Conservation (phyloP, 2,113 vertebrate genomes). For the Saguinus imperator region DNA sequence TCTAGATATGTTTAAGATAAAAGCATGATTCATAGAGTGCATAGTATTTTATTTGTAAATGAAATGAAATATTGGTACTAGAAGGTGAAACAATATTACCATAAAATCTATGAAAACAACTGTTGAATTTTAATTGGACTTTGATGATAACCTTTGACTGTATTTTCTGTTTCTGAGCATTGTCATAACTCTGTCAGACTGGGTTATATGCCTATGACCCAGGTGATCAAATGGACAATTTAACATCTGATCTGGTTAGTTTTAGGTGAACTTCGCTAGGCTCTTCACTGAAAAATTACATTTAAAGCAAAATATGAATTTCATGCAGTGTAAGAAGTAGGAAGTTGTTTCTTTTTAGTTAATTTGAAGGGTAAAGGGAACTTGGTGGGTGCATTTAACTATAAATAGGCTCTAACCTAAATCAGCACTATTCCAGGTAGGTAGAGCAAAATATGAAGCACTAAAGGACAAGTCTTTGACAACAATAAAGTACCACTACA, state of each 20-base stretch:
- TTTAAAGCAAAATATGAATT: neutral
- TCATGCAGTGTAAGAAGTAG: neutral
- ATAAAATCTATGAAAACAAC: constrained; percentile 34
- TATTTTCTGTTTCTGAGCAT: neutral
- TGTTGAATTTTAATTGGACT: neutral
- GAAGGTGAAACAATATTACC: constrained; percentile 22
- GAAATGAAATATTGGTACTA: constrained; percentile 32
- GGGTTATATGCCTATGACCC: neutral
- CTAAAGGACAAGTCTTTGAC: neutral
- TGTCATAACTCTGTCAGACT: neutral
- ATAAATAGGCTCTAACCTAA: neutral
- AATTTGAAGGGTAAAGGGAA: neutral
- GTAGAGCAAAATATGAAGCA: neutral
- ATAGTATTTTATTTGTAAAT: constrained; percentile 41
- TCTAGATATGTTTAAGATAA: neutral
- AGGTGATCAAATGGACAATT: neutral
- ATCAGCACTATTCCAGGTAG: neutral
- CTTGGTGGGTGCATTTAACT: neutral
- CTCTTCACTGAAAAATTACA: constrained; percentile 9
- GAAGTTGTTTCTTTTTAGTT: neutral
- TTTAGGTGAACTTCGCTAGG: neutral
- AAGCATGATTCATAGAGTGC: neutral
- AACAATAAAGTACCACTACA: neutral
- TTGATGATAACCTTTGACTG: neutral
- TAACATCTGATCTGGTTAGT: neutral